Conservation (phyloP, 2,113 vertebrate species). For the Ctenodactylus gundi region DNA sequence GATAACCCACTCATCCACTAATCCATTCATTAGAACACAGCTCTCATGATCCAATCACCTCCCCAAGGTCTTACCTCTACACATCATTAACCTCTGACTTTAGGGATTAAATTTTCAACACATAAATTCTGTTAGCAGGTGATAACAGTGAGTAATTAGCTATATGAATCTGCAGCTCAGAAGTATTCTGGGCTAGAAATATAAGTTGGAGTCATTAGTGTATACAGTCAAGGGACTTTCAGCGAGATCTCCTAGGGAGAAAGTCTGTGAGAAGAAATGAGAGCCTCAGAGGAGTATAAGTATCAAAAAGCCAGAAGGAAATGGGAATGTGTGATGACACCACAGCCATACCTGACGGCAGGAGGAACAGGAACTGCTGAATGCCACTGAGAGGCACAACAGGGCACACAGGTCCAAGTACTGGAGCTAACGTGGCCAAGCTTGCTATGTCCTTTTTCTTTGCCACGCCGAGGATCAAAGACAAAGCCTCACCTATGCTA, state of each 20-base stretch:
- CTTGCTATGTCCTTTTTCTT: no score
- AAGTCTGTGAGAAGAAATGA: not conserved
- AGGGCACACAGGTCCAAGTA: accelerated
- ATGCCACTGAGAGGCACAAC: not conserved
- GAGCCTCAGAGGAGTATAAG: not conserved
- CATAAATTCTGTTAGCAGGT: not conserved
- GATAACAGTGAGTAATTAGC: not conserved
- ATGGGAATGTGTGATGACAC: accelerated
- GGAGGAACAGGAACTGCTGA: accelerated
- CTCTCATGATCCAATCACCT: not conserved
- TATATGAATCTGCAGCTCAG: not conserved
- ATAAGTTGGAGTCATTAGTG: not conserved
- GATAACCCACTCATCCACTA: not conserved
- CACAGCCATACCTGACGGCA: not conserved
- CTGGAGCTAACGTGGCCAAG: not conserved
- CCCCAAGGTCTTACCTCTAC: not conserved
- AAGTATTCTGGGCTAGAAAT: slow-evolving; percentile 41
- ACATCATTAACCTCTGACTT: not conserved
- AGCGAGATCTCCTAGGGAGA: not conserved
- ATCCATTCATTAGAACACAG: not conserved
- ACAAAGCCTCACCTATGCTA: not conserved
- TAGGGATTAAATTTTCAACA: not conserved
- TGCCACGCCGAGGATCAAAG: not conserved
- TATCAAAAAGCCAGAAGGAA: not conserved
- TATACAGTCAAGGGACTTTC: slow-evolving; percentile 14